phyloP scores from a whole-genome alignment of 2,113 vertebrate species.

The Caracal caracal region DNA sequence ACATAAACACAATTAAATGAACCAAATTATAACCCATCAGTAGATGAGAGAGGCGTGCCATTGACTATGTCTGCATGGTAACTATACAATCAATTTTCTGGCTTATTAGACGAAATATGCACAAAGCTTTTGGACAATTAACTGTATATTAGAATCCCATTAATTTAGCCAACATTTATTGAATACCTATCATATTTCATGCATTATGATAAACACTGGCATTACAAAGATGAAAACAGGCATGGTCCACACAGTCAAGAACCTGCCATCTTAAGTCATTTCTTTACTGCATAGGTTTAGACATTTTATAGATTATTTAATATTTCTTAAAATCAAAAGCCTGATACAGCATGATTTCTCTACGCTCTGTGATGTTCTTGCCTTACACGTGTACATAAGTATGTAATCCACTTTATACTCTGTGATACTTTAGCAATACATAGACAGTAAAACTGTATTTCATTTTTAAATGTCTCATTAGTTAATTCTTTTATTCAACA shows the following conservation, averaged over 20 bases:
- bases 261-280: neutral
- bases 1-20: conserved; percentile 74
- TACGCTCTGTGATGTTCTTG: neutral
- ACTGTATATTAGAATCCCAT: conserved; percentile 31
- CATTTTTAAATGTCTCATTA: neutral
- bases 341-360: neutral
- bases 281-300: neutral
- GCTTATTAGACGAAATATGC: conserved; percentile 49
- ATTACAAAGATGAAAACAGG: neutral
- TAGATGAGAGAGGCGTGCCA: conserved; percentile 47
- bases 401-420: neutral
- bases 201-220: neutral
- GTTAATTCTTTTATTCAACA: neutral
- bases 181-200: conserved; percentile 15
- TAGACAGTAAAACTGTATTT: neutral
- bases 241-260: neutral
- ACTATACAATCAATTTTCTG: conserved; percentile 43
- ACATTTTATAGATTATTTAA: neutral
- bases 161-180: conserved; percentile 51
- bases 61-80: neutral
- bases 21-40: conserved; percentile 72
- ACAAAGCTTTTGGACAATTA: conserved; percentile 45
- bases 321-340: neutral
- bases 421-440: neutral
- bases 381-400: neutral